Evolutionary conservation across 2,888 invertebrate species (phyloP).

Genomic region (Listrodromus nycthemerus): DNA sequence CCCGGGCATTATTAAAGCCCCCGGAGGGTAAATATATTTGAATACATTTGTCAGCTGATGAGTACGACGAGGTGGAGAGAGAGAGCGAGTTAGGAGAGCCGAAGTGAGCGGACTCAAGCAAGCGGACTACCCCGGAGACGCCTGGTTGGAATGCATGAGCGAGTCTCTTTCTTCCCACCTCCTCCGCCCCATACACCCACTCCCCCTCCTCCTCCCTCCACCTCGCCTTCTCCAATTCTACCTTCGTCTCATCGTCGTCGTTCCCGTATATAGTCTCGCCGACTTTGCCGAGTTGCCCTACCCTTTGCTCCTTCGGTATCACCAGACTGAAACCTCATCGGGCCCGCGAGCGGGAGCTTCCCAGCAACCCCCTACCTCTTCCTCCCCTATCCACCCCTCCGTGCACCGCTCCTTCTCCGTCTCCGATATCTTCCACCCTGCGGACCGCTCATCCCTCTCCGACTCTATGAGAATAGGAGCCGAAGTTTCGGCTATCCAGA

Average conservation of each 20-base stretch:
- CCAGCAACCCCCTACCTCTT: not conserved
- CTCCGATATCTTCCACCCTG: slow-evolving; percentile 37
- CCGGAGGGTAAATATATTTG: slow-evolving; percentile 76
- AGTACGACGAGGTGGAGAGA: slow-evolving; percentile 64
- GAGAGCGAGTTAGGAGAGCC: slow-evolving; percentile 19
- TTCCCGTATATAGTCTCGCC: slow-evolving; percentile 29
- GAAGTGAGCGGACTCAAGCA: slow-evolving; percentile 39
- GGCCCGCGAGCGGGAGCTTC: slow-evolving; percentile 5
- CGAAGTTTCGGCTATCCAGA: slow-evolving; percentile 38
- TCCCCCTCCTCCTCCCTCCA: slow-evolving; percentile 51
- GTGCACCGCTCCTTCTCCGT: not conserved
- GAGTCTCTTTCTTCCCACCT: slow-evolving; percentile 66
- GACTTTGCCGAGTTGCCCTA: slow-evolving; percentile 45
- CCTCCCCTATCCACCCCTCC: slow-evolving; percentile 8
- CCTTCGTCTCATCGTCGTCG: slow-evolving; percentile 54
- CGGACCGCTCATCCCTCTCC: slow-evolving; percentile 32
- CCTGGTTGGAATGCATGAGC: slow-evolving; percentile 73
- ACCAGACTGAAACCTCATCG: slow-evolving; percentile 53
- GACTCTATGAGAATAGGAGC: slow-evolving; percentile 18
- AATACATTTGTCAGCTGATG: slow-evolving; percentile 76
- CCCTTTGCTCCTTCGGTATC: slow-evolving; percentile 33
- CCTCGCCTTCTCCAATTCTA: slow-evolving; percentile 57
- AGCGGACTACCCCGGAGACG: slow-evolving; percentile 43
- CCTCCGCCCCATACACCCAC: no score
- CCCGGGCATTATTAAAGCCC: slow-evolving; percentile 64